Percentiles rank a stretch among this genome's conserved stretches.
These are phyloP conservation scores for Spilogale gracilis DNA, from an alignment of 2,113 vertebrate genomes.

Conservation along the genomic window DNA sequence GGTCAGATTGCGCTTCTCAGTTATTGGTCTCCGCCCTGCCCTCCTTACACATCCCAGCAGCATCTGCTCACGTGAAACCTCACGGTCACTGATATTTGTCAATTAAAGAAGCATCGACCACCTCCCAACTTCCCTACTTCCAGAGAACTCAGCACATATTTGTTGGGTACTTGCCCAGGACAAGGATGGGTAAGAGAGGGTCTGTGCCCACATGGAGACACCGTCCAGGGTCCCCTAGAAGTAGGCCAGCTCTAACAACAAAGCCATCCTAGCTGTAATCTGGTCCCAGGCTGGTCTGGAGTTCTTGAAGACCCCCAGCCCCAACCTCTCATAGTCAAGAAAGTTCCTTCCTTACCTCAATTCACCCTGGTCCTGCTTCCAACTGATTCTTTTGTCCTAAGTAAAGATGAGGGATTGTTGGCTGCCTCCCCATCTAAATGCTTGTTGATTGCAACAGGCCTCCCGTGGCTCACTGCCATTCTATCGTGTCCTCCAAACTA, in stretches of 20 bases:
- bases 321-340: neutral
- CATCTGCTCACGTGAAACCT: neutral
- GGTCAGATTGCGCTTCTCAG: rapidly evolving
- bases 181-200: neutral
- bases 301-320: neutral
- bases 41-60: neutral
- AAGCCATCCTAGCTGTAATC: neutral
- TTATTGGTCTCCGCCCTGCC: neutral
- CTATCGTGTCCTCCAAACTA: too few species aligned
- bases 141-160: neutral
- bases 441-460: neutral
- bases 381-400: neutral
- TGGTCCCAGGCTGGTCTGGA: neutral
- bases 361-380: neutral
- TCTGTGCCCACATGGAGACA: neutral
- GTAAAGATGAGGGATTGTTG: neutral
- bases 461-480: neutral
- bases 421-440: neutral
- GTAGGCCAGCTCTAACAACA: too few species aligned
- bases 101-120: too few species aligned
- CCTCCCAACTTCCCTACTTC: neutral
- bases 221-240: neutral
- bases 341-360: neutral
- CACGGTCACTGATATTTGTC: rapidly evolving
- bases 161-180: neutral